phyloP scores from a whole-genome alignment of 2,888 invertebrate genomes.

The Teleogryllus oceanicus region DNA sequence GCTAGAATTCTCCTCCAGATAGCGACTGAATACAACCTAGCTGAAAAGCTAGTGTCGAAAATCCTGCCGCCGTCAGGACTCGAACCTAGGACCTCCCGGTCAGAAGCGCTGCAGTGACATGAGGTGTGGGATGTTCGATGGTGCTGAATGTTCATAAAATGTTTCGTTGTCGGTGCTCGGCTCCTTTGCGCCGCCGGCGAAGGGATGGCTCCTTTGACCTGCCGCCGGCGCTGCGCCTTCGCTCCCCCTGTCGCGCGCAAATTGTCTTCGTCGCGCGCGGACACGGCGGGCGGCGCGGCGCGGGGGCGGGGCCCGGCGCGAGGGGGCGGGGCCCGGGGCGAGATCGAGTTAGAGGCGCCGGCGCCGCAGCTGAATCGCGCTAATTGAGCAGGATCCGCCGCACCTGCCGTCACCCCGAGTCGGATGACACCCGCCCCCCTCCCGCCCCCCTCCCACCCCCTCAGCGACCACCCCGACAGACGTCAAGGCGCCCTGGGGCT shows the following conservation, averaged over 20 bases:
- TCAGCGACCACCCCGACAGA: background rate
- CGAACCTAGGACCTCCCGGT: too few species aligned
- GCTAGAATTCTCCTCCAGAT: too few species aligned
- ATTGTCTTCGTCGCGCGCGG: conserved; percentile 28
- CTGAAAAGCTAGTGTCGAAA: too few species aligned
- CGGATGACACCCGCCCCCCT: background rate
- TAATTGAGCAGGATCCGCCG: background rate
- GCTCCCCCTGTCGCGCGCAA: background rate
- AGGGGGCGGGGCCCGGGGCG: background rate
- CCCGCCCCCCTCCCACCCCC: background rate
- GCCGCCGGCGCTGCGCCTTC: too few species aligned
- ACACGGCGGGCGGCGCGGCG: background rate
- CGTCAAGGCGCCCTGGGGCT: background rate
- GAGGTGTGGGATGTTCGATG: too few species aligned
- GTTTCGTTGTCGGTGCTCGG: too few species aligned
- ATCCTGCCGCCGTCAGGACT: too few species aligned
- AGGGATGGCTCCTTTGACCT: too few species aligned
- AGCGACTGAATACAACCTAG: too few species aligned
- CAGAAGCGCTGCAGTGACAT: too few species aligned
- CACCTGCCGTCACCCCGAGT: background rate
- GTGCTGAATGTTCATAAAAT: too few species aligned
- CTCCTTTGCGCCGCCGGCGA: too few species aligned
- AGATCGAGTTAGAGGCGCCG: background rate
- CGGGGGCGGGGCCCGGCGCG: conserved; percentile 4
- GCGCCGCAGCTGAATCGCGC: conserved; percentile 19